Evolutionary conservation across 2,888 invertebrate genomes (phyloP).

Genomic region (Helleia helle): DNA sequence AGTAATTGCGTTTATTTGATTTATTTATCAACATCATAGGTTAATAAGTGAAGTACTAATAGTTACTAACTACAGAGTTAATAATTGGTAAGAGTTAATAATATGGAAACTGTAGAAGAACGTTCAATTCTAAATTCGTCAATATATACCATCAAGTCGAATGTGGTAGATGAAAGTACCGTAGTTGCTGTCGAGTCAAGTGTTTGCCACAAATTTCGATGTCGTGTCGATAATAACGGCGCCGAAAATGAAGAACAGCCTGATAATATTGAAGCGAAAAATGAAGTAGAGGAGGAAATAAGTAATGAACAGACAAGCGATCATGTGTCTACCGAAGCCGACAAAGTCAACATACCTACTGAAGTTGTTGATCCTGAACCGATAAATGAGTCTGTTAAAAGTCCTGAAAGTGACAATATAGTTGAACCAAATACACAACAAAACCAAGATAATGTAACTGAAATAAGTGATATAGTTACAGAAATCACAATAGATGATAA

Average conservation of each 20-base stretch:
- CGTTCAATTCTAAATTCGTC: conserved; percentile 29
- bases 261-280: conserved; percentile 10
- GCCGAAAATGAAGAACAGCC: conserved; percentile 20
- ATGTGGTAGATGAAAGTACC: conserved; percentile 25
- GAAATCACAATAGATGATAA: conserved; percentile 10
- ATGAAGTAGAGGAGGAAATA: conserved; percentile 1
- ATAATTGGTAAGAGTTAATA: conserved; percentile 16
- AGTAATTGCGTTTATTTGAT: conserved; percentile 30
- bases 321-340: background rate
- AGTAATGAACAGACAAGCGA: background rate
- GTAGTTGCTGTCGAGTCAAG: conserved; percentile 31
- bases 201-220: conserved; percentile 51
- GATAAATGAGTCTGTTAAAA: background rate
- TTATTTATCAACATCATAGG: conserved; percentile 36
- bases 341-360: too few relatives aligned
- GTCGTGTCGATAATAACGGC: conserved; percentile 36
- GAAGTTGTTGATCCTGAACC: background rate
- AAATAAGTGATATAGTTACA: background rate
- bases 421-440: background rate
- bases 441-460: conserved; percentile 4
- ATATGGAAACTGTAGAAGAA: conserved; percentile 39
- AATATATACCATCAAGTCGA: conserved; percentile 34
- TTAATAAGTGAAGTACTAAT: conserved; percentile 29
- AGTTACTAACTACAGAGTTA: conserved; percentile 13
- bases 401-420: background rate